A percentile compares a stretch with the other conserved stretches of the same genome.
Evolutionary conservation across 2,797 vertebrate species (phyloP).

Genomic region (Tangara arthus): DNA sequence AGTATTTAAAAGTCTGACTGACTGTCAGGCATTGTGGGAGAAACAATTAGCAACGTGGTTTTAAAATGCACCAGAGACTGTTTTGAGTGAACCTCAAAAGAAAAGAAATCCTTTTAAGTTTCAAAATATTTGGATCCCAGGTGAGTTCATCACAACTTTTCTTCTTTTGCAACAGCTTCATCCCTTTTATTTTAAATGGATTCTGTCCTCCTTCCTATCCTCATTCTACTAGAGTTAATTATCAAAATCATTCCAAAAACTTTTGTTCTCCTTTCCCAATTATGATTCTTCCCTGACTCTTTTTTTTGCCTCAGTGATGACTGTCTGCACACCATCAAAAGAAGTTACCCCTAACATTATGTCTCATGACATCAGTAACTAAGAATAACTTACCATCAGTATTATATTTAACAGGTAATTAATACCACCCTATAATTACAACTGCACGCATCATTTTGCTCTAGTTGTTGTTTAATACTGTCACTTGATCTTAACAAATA

Average conservation of each 20-base stretch:
- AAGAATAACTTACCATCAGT: not conserved
- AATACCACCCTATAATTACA: not conserved
- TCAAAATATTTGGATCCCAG: conserved; percentile 64
- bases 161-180: not conserved
- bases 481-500: not conserved
- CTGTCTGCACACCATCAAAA: not conserved
- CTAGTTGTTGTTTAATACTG: not conserved
- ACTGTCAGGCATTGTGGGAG: conserved; percentile 34
- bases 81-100: conserved; percentile 34
- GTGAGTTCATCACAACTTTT: not conserved
- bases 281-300: not conserved
- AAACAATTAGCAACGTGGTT: conserved; percentile 49
- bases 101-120: conserved; percentile 33
- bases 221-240: not conserved
- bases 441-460: not conserved
- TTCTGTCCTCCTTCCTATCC: not conserved
- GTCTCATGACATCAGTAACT: not conserved
- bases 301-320: not conserved
- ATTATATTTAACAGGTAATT: not conserved
- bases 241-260: not conserved
- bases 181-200: not conserved
- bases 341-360: not conserved
- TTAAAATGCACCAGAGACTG: conserved; percentile 15
- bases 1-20: conserved; percentile 31
- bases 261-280: not conserved